Percentiles rank a stretch among this genome's conserved stretches.
Evolutionary conservation across 2,888 invertebrate genomes (phyloP).

Genomic region (Apodemia zela): DNA sequence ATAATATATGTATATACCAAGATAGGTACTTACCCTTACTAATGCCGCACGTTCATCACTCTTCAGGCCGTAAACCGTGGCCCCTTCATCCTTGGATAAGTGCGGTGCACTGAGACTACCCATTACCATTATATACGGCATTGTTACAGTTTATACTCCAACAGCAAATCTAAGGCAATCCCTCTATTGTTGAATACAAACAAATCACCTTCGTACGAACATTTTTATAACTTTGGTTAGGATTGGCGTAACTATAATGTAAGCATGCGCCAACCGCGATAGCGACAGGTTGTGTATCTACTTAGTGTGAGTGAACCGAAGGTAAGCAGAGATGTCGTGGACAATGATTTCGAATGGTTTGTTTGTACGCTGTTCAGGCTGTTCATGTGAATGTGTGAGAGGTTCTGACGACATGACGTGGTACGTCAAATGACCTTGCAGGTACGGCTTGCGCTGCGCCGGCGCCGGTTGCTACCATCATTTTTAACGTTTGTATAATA

Average conservation of each 20-base stretch:
- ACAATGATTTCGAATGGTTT: constrained; percentile 30
- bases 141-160: constrained; percentile 35
- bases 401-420: constrained; percentile 47
- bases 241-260: constrained; percentile 29
- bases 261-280: constrained; percentile 43
- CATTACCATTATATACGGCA: constrained; percentile 78
- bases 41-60: constrained; percentile 61
- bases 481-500: background rate
- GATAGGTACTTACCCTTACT: constrained; percentile 43
- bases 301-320: constrained; percentile 63
- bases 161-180: background rate
- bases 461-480: constrained; percentile 13
- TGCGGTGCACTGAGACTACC: constrained; percentile 67
- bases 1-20: too few species aligned
- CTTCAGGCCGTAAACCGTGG: constrained; percentile 70
- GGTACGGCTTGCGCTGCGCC: constrained; percentile 48
- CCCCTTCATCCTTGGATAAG: constrained; percentile 70
- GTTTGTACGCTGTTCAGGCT: constrained; percentile 38
- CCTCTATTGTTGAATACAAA: background rate
- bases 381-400: constrained; percentile 39
- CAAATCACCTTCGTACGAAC: constrained; percentile 12
- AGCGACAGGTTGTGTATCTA: constrained; percentile 46
- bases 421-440: constrained; percentile 62
- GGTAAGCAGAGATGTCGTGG: constrained; percentile 41
- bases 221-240: constrained; percentile 18